Evolutionary conservation across 2,797 vertebrate species (phyloP).

Genomic region (Bradypodion ventrale): DNA sequence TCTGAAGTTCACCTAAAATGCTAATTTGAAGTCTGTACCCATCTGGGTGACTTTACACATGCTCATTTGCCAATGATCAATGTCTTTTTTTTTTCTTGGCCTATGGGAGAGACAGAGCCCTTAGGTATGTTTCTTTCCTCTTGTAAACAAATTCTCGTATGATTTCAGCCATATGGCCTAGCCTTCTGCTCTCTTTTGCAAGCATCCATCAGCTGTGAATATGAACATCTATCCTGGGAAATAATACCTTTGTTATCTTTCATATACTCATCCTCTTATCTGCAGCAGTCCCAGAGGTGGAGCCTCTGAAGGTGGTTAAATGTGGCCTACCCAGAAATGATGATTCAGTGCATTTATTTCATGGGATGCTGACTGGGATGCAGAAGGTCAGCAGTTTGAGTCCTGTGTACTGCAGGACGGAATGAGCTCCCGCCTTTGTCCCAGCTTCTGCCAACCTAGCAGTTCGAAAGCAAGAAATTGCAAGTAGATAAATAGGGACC

Average conservation of each 20-base stretch:
- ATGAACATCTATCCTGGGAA: background rate
- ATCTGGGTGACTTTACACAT: background rate
- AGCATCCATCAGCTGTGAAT: background rate
- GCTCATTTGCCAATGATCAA: background rate
- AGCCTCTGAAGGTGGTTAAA: background rate
- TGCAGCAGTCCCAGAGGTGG: background rate
- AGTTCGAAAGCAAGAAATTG: no score
- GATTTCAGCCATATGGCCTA: background rate
- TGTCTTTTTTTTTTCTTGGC: conserved; percentile 1
- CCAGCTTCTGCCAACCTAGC: no score
- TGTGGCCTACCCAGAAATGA: background rate
- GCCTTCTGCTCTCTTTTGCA: background rate
- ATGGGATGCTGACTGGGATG: no score
- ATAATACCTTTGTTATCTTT: background rate
- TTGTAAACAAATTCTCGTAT: background rate
- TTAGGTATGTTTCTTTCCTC: background rate
- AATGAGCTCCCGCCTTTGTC: no score
- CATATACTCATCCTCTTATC: background rate
- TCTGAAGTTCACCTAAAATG: background rate
- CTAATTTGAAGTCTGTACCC: background rate
- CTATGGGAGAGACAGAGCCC: background rate
- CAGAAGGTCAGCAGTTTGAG: no score
- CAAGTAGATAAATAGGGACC: no score
- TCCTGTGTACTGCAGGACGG: no score
- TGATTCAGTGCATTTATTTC: background rate